Conservation (phyloP, 2,888 invertebrate species). For the Phaonia tiefii region DNA sequence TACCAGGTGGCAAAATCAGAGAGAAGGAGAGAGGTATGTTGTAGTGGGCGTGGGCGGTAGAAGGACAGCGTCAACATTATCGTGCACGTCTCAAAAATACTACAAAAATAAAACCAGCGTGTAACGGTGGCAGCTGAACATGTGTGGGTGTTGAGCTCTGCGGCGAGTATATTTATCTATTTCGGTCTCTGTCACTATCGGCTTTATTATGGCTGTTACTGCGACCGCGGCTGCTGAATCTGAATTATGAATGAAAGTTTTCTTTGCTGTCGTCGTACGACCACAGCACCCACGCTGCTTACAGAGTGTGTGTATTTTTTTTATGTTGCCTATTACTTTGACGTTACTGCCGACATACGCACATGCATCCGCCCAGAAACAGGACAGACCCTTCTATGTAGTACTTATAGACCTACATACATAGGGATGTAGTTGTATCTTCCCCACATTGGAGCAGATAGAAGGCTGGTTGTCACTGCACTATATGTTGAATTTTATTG, state of each 20-base stretch:
- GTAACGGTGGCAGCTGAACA: not conserved
- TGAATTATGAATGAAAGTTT: conserved; percentile 63
- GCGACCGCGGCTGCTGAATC: conserved; percentile 19
- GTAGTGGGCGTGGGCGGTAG: conserved; percentile 3
- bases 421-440: too few species aligned
- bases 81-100: conserved; percentile 27
- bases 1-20: conserved; percentile 8
- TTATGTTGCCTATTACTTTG: conserved; percentile 24
- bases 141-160: conserved; percentile 41
- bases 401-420: too few species aligned
- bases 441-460: not conserved
- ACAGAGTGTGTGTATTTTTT: conserved; percentile 16
- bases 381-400: not conserved
- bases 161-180: too few species aligned
- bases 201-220: not conserved
- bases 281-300: conserved; percentile 47
- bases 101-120: conserved; percentile 27
- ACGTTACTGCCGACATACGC: conserved; percentile 8
- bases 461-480: not conserved
- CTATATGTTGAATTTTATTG: not conserved
- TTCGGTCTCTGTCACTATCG: conserved; percentile 13
- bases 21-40: too few species aligned
- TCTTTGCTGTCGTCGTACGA: not conserved
- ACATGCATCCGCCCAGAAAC: not conserved
- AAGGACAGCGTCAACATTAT: not conserved